These are phyloP conservation scores for Cervus canadensis DNA, from an alignment of 2,113 vertebrate species.

Conservation along the genomic window DNA sequence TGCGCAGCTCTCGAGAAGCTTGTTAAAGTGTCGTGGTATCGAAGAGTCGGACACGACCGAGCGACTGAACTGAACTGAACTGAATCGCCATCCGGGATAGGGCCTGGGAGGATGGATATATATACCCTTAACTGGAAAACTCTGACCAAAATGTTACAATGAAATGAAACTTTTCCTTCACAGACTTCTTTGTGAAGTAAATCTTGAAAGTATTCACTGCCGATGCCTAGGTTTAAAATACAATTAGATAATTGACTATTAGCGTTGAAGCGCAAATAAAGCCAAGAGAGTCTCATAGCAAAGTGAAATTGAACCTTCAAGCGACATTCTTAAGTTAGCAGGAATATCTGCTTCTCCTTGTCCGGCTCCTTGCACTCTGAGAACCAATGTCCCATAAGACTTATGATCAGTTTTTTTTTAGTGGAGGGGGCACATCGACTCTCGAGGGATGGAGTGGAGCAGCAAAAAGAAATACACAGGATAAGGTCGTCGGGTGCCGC, in stretches of 20 bases:
- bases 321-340: conserved; percentile 9
- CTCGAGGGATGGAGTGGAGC: not conserved
- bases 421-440: not conserved
- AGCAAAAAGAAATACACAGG: not conserved
- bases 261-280: not conserved
- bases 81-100: not conserved
- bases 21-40: not conserved
- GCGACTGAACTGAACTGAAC: too few relatives aligned
- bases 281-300: not conserved
- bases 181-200: not conserved
- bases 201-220: conserved; percentile 1
- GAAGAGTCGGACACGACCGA: too few relatives aligned
- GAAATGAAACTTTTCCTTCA: not conserved
- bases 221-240: not conserved
- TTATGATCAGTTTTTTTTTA: not conserved
- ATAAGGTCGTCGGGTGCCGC: not conserved
- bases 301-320: not conserved
- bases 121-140: not conserved
- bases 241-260: not conserved
- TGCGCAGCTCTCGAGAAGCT: not conserved
- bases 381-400: not conserved
- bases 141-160: conserved; percentile 2
- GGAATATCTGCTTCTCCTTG: not conserved
- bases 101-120: not conserved
- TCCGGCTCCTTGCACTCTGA: not conserved